Base-by-base conservation (phyloP, 2,888 invertebrate species). In the Apoda limacodes region DNA sequence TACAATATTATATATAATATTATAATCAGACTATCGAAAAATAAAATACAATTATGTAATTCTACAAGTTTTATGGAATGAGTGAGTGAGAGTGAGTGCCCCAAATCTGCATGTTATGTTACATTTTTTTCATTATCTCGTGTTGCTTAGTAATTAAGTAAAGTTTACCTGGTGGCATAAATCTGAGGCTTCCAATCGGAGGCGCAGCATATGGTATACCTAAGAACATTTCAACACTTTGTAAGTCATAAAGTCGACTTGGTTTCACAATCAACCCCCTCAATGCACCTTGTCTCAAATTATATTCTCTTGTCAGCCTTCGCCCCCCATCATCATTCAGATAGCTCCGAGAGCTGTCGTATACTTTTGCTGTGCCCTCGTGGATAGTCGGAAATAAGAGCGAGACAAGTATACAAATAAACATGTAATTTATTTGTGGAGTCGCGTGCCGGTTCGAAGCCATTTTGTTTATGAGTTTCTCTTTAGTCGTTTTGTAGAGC, bases 81-180 rank as follows among this genome's bases (percentile, higher is more conserved):
- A n/a, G n/a, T n/a, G n/a, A n/a, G n/a, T n/a, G n/a, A n/a, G n/a
- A n/a, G n/a, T n/a, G n/a, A n/a, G n/a, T n/a, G n/a, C n/a, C n/a
- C n/a, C n/a, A n/a, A n/a, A n/a, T n/a, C n/a, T n/a, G n/a, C n/a
- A n/a, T n/a, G n/a, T n/a, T n/a, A n/a, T n/a, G n/a, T n/a, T n/a
- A n/a, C n/a, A n/a, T n/a, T n/a, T n/a, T n/a, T n/a, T n/a, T n/a
- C n/a, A n/a, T n/a, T n/a, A n/a, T n/a, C n/a, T n/a, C n/a, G n/a
- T n/a, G n/a, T n/a, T n/a, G n/a, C n/a, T n/a, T n/a, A n/a, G n/a
- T n/a, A n/a, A n/a, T n/a, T n/a, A n/a, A n/a, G n/a, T n/a, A n/a
- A n/a, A n/a, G n/a, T n/a, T 60, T 56, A 85, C 88, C 89, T 42
- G 94, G 93, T 17, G 93, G 93, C 86, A 93, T 92, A 64, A 94